Conservation (phyloP, 2,888 invertebrate genomes). For the Agapetus fuscipes region DNA sequence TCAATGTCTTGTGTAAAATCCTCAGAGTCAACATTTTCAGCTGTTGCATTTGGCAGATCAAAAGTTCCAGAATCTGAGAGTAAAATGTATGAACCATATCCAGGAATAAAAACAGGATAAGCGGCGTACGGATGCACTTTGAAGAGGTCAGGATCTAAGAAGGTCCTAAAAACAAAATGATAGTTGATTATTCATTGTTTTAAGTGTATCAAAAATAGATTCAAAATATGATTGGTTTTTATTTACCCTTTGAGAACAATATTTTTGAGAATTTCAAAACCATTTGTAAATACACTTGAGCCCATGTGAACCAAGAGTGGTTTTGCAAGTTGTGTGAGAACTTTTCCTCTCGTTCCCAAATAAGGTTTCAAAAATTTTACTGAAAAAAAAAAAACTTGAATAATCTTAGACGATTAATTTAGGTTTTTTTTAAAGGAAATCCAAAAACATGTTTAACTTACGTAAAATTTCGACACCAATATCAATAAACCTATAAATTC, state of each 20-base stretch:
- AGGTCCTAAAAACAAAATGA: not conserved
- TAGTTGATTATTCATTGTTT: not conserved
- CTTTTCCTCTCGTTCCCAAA: not conserved
- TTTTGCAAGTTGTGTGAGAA: not conserved
- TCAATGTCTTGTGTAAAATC: not conserved
- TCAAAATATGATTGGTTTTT: too few relatives aligned
- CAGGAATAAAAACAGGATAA: slow-evolving; percentile 18
- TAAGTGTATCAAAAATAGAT: not conserved
- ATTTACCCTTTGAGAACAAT: not conserved
- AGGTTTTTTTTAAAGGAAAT: not conserved
- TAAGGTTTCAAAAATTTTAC: not conserved
- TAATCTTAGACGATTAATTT: not conserved
- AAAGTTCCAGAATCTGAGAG: slow-evolving; percentile 14
- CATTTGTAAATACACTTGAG: not conserved
- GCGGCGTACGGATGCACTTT: slow-evolving; percentile 10
- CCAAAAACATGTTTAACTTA: not conserved
- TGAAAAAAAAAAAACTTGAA: not conserved
- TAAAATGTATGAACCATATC: slow-evolving; percentile 17
- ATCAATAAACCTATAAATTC: not conserved
- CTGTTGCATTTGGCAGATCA: slow-evolving; percentile 1
- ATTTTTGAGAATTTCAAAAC: not conserved
- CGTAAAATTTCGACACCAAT: slow-evolving; percentile 3
- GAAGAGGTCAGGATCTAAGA: not conserved
- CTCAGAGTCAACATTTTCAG: too few relatives aligned
- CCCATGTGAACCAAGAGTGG: not conserved